Base-by-base conservation (phyloP, 2,113 vertebrate genomes). In the Pachypanchax playfairii region DNA sequence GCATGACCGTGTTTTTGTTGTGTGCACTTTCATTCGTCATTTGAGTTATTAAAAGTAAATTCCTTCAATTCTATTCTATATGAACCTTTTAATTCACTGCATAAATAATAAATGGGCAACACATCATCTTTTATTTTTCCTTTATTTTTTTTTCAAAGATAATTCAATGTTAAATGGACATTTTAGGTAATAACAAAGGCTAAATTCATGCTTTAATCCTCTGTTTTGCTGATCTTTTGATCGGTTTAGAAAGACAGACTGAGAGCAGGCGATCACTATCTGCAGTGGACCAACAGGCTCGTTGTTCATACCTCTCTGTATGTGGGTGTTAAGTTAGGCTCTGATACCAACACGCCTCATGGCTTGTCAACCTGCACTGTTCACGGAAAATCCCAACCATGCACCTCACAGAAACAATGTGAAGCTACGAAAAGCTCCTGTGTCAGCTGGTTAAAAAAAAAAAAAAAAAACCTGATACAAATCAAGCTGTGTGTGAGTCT, bases 211-310 rank as follows among this genome's bases (percentile, higher is more conserved):
- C 49, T 42, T 65, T 33, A 42, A n/a, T n/a, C n/a, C n/a, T n/a
- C 46, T 44, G 42, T 31, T 35, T 42, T 49, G 41, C 57, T 57
- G 26, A 22, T 33, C 35, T 68, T 66, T 56, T 60, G 26, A 70
- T 89, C 77, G 71, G 69, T 57, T 73, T 17, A 74, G 28, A 64
- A 69, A 86, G 89, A 80, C 83, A 85, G 74, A 46, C 65, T 79
- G 33, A 57, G 47, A 75, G 52, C 25, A 70, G 65, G 78, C 66
- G 89, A 89, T 90, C 56, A 78, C 74, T 85, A 91, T 90, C 89
- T 84, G 0, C 24, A 68, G 63, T 51, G 20, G 58, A 73, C 77
- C 69, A 59, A 77, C 72, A 60, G 61, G 59, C 43, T 73, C 69
- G 80, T 65, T 83, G 61, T 75, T 87, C 78, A 76, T 79, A 56